A percentile compares a stretch with the other conserved stretches of the same genome.
Evolutionary conservation across 2,113 vertebrate species (phyloP).

Genomic region (Cyprinodon variegatus): DNA sequence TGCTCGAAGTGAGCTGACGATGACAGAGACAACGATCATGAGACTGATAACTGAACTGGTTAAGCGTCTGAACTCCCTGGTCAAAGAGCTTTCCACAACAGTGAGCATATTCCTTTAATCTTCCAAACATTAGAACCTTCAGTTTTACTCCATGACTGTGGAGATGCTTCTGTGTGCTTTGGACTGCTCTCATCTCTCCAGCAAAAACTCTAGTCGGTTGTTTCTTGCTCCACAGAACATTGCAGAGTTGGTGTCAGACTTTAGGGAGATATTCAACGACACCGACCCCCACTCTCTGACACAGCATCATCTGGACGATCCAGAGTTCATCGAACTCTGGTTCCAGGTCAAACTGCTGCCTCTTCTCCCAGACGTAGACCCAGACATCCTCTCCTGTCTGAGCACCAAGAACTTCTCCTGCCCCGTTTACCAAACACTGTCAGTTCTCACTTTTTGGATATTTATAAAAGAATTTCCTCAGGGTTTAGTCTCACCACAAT

Average conservation of each 20-base stretch:
- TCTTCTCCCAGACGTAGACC: conserved; percentile 52
- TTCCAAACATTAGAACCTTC: background rate
- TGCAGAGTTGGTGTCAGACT: conserved; percentile 44
- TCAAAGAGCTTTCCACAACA: conserved; percentile 57
- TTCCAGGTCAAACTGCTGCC: conserved; percentile 76
- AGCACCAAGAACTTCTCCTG: conserved; percentile 80
- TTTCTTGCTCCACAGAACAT: conserved; percentile 66
- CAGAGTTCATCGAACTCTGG: conserved; percentile 73
- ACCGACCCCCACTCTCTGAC: conserved; percentile 36
- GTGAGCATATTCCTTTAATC: conserved; percentile 51
- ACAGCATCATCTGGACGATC: conserved; percentile 65
- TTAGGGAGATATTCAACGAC: conserved; percentile 60
- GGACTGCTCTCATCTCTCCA: background rate
- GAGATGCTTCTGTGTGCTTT: background rate
- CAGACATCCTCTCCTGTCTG: conserved; percentile 74
- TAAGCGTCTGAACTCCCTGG: conserved; percentile 58
- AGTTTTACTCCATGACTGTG: background rate
- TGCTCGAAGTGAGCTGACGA: conserved; percentile 56
- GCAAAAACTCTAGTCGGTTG: background rate
- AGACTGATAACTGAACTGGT: conserved; percentile 65
- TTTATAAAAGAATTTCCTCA: accelerated
- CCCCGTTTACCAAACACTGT: conserved; percentile 76
- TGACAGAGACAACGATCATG: conserved; percentile 60
- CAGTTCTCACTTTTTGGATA: conserved; percentile 21
- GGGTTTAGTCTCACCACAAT: background rate